phyloP scores from a whole-genome alignment of 1,140 invertebrate species.

The Sitophilus oryzae region DNA sequence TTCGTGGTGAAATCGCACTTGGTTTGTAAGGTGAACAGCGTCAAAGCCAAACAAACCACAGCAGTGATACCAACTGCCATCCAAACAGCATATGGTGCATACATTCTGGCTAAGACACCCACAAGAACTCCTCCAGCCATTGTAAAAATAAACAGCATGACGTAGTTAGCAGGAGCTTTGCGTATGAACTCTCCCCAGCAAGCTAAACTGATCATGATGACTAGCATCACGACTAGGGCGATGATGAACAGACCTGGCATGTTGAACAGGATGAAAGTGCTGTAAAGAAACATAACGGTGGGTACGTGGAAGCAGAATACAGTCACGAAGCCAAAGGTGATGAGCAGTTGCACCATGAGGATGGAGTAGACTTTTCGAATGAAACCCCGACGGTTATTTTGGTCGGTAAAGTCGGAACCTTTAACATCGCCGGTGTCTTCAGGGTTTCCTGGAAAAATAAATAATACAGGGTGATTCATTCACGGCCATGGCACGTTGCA shows the following conservation, averaged over 20 bases:
- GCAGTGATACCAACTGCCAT: conserved; percentile 77
- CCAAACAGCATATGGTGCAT: conserved; percentile 58
- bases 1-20: conserved; percentile 87
- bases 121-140: conserved; percentile 71
- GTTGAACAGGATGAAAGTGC: conserved; percentile 46
- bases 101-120: conserved; percentile 58
- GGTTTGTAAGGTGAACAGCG: conserved; percentile 92
- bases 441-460: conserved; percentile 25
- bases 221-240: conserved; percentile 63
- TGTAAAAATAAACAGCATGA: conserved; percentile 83
- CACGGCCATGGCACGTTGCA: too few relatives aligned
- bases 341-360: conserved; percentile 68
- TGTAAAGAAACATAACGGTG: conserved; percentile 52
- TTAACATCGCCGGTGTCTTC: conserved; percentile 58
- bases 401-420: conserved; percentile 70
- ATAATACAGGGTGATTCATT: too few relatives aligned
- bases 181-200: conserved; percentile 82
- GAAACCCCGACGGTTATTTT: conserved; percentile 66
- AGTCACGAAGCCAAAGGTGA: conserved; percentile 73
- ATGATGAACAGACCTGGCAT: conserved; percentile 60
- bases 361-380: conserved; percentile 77
- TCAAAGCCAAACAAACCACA: conserved; percentile 74
- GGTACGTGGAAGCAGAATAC: conserved; percentile 67
- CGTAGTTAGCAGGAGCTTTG: conserved; percentile 80
- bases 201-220: conserved; percentile 74